Percentiles rank a stretch among this genome's conserved stretches.
Evolutionary conservation across 2,113 vertebrate genomes (phyloP).

Genomic region (Baryphthengus martii): DNA sequence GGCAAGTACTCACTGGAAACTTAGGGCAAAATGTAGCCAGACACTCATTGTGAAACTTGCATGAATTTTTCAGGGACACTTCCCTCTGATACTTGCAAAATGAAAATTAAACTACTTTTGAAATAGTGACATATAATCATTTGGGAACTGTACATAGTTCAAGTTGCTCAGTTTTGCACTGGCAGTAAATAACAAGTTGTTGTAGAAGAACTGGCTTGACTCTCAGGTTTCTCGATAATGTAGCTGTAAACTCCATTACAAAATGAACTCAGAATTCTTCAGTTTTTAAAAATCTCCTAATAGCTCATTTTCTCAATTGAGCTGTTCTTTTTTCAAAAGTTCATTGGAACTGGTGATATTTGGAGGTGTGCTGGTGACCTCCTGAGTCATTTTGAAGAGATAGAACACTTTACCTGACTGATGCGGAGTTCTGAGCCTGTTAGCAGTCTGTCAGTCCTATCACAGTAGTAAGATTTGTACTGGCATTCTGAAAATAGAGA

Average conservation of each 20-base stretch:
- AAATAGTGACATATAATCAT: not conserved
- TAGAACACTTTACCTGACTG: not conserved
- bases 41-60: not conserved
- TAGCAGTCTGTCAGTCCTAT: not conserved
- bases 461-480: not conserved
- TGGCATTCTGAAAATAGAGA: not conserved
- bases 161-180: not conserved
- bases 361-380: not conserved
- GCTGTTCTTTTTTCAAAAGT: not conserved
- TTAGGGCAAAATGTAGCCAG: not conserved
- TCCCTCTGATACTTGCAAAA: not conserved
- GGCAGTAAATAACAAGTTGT: not conserved
- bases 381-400: not conserved
- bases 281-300: not conserved
- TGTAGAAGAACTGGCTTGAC: not conserved
- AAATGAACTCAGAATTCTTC: not conserved
- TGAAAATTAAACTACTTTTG: not conserved
- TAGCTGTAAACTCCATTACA: not conserved
- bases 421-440: not conserved
- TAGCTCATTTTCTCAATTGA: not conserved
- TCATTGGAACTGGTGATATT: not conserved
- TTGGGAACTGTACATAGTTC: not conserved
- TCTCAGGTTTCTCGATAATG: not conserved
- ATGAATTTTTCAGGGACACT: not conserved
- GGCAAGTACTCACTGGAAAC: not conserved